Conservation (phyloP, 2,797 vertebrate genomes). For the Numenius phaeopus region DNA sequence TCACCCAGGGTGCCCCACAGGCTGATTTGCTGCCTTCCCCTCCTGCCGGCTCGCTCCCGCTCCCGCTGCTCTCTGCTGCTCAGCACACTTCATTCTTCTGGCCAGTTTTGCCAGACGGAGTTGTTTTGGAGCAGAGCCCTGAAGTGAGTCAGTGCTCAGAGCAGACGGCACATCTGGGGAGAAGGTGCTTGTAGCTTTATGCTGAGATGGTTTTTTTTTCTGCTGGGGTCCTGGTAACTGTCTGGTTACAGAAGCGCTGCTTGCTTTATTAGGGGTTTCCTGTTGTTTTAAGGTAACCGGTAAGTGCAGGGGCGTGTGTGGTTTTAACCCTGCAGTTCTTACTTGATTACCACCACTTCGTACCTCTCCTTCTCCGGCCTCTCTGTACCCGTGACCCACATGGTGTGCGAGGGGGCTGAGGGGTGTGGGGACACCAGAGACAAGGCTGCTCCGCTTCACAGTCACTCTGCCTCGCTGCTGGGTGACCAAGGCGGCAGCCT, state of each 20-base stretch:
- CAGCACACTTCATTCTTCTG: background rate
- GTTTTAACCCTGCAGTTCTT: background rate
- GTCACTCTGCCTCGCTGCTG: rapidly evolving
- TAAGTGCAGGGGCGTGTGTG: rapidly evolving
- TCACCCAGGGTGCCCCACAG: background rate
- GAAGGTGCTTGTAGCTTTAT: background rate
- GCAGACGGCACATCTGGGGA: background rate
- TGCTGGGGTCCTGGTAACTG: background rate
- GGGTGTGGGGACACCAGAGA: no score
- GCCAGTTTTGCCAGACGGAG: background rate
- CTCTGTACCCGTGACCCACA: background rate
- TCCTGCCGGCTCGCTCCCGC: background rate
- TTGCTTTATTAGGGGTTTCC: background rate
- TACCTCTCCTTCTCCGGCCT: background rate
- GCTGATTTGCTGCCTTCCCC: background rate
- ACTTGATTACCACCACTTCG: no score
- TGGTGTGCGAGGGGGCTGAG: no score
- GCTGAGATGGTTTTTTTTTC: background rate
- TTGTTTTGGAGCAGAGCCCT: background rate
- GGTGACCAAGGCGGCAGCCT: background rate
- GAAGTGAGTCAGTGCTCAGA: background rate
- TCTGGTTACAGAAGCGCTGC: background rate
- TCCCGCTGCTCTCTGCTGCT: background rate
- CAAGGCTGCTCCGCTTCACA: rapidly evolving
- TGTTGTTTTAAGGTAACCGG: background rate